Evolutionary conservation across 2,113 vertebrate species (phyloP).

Genomic region (Embiotoca jacksoni): DNA sequence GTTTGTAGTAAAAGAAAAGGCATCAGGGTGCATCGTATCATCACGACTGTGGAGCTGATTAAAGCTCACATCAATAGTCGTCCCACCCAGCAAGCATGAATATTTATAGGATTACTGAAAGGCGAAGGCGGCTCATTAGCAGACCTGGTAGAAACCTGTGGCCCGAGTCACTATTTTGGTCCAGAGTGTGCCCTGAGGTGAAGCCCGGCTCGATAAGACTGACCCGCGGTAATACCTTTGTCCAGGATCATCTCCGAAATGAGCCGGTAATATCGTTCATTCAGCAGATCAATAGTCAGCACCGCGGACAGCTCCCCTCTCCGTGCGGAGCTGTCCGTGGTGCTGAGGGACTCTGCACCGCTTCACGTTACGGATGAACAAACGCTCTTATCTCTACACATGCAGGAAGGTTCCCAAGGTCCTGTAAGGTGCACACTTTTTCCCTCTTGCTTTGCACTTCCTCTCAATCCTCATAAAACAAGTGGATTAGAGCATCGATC

Average conservation of each 20-base stretch:
- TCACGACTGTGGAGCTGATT: slow-evolving; percentile 21
- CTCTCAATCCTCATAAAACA: slow-evolving; percentile 40
- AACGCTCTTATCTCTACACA: background rate
- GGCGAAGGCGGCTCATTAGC: too few relatives aligned
- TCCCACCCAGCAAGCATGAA: slow-evolving; percentile 40
- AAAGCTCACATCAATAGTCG: slow-evolving; percentile 8
- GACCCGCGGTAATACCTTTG: slow-evolving; percentile 24
- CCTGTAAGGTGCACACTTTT: slow-evolving; percentile 9
- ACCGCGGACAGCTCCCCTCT: background rate
- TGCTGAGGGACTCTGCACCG: background rate
- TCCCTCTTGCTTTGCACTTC: slow-evolving; percentile 9
- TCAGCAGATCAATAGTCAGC: slow-evolving; percentile 29
- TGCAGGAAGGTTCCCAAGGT: slow-evolving; percentile 12
- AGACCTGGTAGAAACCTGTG: slow-evolving; percentile 17
- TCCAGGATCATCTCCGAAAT: slow-evolving; percentile 43
- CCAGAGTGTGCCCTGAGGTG: background rate
- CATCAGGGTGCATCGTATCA: background rate
- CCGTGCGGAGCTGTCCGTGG: background rate
- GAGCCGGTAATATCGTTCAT: background rate
- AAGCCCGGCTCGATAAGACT: slow-evolving; percentile 22
- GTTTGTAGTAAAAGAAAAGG: background rate
- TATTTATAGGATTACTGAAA: slow-evolving; percentile 39
- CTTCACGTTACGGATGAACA: background rate
- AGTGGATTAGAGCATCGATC: slow-evolving; percentile 63
- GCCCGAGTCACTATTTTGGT: slow-evolving; percentile 9